Percentiles rank a stretch among this genome's conserved stretches.
Evolutionary conservation across 2,113 vertebrate species (phyloP).

Genomic region (Galbula dea): DNA sequence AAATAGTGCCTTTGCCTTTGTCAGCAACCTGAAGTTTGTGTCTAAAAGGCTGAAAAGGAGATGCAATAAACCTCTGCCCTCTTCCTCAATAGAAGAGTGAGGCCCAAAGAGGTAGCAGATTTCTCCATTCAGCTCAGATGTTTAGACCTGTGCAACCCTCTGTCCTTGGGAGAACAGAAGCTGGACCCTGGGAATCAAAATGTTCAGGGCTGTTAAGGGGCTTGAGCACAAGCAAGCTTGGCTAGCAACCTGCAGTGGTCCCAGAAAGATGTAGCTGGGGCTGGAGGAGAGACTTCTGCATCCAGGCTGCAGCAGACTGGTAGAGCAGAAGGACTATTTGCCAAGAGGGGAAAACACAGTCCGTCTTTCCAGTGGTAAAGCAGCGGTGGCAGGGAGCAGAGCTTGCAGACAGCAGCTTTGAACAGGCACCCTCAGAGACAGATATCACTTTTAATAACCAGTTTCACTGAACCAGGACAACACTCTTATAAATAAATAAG

Average conservation of each 20-base stretch:
- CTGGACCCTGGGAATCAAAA: not conserved
- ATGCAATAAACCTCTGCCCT: not conserved
- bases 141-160: not conserved
- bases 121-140: not conserved
- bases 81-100: not conserved
- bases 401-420: not conserved
- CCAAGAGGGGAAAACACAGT: not conserved
- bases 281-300: not conserved
- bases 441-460: not conserved
- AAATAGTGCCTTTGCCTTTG: not conserved
- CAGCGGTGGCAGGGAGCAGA: not conserved
- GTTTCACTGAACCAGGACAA: not conserved
- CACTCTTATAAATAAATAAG: not conserved
- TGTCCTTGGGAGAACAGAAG: not conserved
- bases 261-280: not conserved
- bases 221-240: not conserved
- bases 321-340: not conserved
- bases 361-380: not conserved
- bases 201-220: not conserved
- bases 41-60: slow-evolving; percentile 8
- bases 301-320: not conserved
- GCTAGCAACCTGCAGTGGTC: not conserved
- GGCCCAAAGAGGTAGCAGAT: not conserved
- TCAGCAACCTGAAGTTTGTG: not conserved
- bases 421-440: not conserved